Evolutionary conservation across 2,888 invertebrate genomes (phyloP), one percentile per base, ranked within the genome.

Genomic region (Campaea margaritaria): DNA sequence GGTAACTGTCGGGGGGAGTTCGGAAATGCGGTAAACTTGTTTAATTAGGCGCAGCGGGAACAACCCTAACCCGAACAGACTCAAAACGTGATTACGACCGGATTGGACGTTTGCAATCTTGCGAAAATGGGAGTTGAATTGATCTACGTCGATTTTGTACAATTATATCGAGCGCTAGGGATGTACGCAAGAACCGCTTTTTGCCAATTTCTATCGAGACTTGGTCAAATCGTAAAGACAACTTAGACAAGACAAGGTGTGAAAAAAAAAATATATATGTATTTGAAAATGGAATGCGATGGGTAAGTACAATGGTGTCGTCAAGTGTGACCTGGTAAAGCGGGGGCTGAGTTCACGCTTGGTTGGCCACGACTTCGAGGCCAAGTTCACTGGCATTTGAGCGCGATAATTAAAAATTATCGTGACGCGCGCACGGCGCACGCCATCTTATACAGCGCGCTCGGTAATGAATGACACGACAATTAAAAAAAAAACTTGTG

Each of bases 321-420:
- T 85, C 83, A 85, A 83, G 84, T 87, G 83, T 83, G 89, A 90
- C 91, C 91, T 85, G 88, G 80, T 83, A 81, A 80, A 79, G 79
- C 81, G 81, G 82, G 81, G 81, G 83, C 81, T 78, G 78, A 65
- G 68, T 77, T 77, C 84, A 82, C 81, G 86, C 78, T 78, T 73
- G 78, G 83, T 82, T 80, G 85, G 75, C 74, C 76, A 80, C 82
- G 80, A 79, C 85, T 83, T 75, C 85, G 84, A 88, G 89, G 87
- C 91, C 91, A 92, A 91, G 91, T 91, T 92, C 91, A 92, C 88
- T 91, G 91, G 91, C 92, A 92, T 91, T 91, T 90, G 87, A 89
- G 85, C 81, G 84, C 89, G 89, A 89, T 91, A 91, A 92, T 91
- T 91, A 91, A 92, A 91, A 91, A 91, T 86, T 89, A 91, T 90